Percentiles rank a stretch among this genome's conserved stretches.
Conservation (phyloP, 1,140 invertebrate genomes). For the Scaptomyza graminum region DNA sequence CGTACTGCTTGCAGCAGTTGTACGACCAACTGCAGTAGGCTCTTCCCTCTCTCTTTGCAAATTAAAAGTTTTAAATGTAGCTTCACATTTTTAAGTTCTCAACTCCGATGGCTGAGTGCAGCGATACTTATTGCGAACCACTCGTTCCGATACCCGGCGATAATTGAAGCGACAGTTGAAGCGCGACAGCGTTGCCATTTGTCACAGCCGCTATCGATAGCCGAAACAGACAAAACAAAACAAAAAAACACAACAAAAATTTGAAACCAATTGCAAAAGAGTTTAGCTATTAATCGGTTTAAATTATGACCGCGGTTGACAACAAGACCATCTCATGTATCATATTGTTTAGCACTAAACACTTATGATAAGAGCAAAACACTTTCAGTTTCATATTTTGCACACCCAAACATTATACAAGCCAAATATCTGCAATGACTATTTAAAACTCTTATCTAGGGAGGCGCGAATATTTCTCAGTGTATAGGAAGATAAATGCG, state of each 20-base stretch:
- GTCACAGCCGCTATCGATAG: background rate
- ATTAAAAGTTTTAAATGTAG: conserved; percentile 12
- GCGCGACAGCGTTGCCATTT: background rate
- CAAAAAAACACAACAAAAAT: background rate
- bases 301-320: too few species aligned
- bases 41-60: background rate
- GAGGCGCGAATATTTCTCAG: too few species aligned
- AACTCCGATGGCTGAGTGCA: background rate
- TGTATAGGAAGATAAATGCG: too few species aligned
- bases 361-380: too few species aligned
- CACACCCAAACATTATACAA: too few species aligned
- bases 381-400: too few species aligned
- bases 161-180: background rate
- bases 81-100: conserved; percentile 9
- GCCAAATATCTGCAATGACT: too few species aligned
- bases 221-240: background rate
- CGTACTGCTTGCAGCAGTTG: conserved; percentile 16
- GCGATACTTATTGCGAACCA: conserved; percentile 7
- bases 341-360: too few species aligned
- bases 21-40: background rate
- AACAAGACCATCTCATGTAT: too few species aligned
- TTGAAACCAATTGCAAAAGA: too few species aligned
- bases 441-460: too few species aligned
- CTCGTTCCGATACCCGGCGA: conserved; percentile 2
- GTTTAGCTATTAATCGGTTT: too few species aligned